A percentile compares a stretch with the other conserved stretches of the same genome.
These are phyloP conservation scores for Corythornis leucogaster DNA, from an alignment of 2,797 vertebrate species.

Conservation along the genomic window DNA sequence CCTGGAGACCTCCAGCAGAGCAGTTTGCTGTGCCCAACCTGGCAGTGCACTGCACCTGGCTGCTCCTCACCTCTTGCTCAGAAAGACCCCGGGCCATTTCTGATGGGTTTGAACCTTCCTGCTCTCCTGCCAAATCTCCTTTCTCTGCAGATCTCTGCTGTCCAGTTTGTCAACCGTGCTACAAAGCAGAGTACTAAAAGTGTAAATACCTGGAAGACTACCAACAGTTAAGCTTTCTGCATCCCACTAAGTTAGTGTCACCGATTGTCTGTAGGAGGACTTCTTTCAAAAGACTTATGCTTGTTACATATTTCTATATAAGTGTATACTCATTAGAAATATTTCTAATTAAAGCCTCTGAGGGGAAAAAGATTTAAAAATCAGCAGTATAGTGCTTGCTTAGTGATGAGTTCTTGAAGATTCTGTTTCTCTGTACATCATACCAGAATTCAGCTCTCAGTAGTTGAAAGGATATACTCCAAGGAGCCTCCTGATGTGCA, in stretches of 20 bases:
- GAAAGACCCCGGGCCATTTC: not conserved
- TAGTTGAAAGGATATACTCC: not conserved
- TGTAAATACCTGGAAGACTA: not conserved
- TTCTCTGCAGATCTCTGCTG: not conserved
- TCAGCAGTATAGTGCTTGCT: not conserved
- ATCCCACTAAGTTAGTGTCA: not conserved
- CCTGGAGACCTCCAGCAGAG: not conserved
- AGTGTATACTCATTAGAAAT: not conserved
- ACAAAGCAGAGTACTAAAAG: not conserved
- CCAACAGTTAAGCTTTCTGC: not conserved
- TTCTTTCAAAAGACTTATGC: not conserved
- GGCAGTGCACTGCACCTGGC: not conserved
- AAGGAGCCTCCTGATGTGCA: not conserved
- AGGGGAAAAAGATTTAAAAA: not conserved
- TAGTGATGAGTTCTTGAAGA: not conserved
- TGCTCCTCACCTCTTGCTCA: not conserved
- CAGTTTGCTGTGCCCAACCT: not conserved
- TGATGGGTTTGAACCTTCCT: not conserved
- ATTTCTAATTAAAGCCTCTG: conserved; percentile 2
- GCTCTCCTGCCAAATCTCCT: not conserved
- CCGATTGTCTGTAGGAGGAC: not conserved
- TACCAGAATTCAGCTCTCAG: not conserved
- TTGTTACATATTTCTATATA: not conserved
- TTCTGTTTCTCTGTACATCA: not conserved
- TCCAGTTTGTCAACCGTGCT: not conserved